Base-by-base conservation (phyloP, 2,113 vertebrate species). In the Oncorhynchus mykiss region DNA sequence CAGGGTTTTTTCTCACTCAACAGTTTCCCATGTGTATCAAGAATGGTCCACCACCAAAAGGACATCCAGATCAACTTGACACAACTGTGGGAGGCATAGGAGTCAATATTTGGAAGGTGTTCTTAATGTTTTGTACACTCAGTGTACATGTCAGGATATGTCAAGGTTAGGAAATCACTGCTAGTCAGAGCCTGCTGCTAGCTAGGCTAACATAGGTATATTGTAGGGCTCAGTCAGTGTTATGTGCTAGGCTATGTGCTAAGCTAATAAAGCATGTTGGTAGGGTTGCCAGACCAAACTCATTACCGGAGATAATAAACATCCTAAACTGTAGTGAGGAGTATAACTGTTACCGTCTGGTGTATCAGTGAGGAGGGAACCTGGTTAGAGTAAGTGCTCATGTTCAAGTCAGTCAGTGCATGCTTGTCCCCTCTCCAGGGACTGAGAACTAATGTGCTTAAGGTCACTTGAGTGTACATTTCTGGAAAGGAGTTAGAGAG, bases 391-490 rank as follows among this genome's bases (percentile, higher is more conserved):
- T 64, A 24, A 48, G 75, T 76, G 75, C 72, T 85, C 69, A 45
- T 31, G 24, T 64, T 87, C 60, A 66, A 20, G 20, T 72, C 73
- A 16, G 65, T 22, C 12, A 77, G 79, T 77, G 72, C 62, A 72
- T 77, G 57, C 22, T 68, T 85, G 75, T 81, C 71, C 72, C 71
- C 73, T 77, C 62, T 49, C 4, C 49, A 22, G 51, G 34, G 4
- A 27, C 77, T 68, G 67, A 79, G n/a, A 72, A 70, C 79, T 74
- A 72, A 78, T 86, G 80, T 67, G 82, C 86, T 84, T 94, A 94
- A 94, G 93, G 93, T 89, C 93, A 94, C 93, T 93, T 93, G 71
- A 89, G 87, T 87, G 91, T 80, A 93, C 91, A 93, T 92, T 95
- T 95, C 1, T 91, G 86, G 82, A 88, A 74, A 60, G 29, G 62